Conservation (phyloP, 2,113 vertebrate species). For the Orycteropus afer region DNA sequence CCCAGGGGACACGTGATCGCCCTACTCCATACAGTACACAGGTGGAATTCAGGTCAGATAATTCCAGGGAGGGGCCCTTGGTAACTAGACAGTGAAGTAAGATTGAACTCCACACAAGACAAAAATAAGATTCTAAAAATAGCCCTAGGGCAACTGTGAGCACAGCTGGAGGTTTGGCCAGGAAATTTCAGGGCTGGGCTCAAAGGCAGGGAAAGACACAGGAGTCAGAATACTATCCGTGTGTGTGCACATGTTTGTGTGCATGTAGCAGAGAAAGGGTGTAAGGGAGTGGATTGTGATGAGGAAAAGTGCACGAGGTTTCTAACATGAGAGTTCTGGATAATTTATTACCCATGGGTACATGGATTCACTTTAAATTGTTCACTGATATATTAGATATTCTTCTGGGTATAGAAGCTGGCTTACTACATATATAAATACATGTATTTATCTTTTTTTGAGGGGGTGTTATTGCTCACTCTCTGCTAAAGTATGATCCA, state of each 20-base stretch:
- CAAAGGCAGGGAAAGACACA: no score
- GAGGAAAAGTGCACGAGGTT: not conserved
- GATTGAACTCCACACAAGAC: not conserved
- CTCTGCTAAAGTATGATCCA: not conserved
- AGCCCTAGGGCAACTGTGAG: not conserved
- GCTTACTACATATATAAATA: fast-evolving
- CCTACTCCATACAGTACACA: not conserved
- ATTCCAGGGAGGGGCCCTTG: not conserved
- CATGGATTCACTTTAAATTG: not conserved
- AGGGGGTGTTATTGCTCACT: fast-evolving
- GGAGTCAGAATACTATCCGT: not conserved
- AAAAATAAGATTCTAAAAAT: constrained; percentile 54
- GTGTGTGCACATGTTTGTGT: no score
- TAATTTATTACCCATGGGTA: fast-evolving
- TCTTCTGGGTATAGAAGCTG: not conserved
- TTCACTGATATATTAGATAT: fast-evolving
- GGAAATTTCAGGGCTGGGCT: not conserved
- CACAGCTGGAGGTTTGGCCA: not conserved
- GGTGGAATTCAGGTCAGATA: not conserved
- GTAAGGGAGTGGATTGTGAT: fast-evolving
- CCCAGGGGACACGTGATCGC: not conserved
- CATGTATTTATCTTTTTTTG: fast-evolving
- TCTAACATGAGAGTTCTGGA: fast-evolving
- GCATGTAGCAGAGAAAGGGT: no score
- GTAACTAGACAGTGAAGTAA: not conserved